Evolutionary conservation across 2,888 invertebrate genomes (phyloP).

Genomic region (Agrotis puta): DNA sequence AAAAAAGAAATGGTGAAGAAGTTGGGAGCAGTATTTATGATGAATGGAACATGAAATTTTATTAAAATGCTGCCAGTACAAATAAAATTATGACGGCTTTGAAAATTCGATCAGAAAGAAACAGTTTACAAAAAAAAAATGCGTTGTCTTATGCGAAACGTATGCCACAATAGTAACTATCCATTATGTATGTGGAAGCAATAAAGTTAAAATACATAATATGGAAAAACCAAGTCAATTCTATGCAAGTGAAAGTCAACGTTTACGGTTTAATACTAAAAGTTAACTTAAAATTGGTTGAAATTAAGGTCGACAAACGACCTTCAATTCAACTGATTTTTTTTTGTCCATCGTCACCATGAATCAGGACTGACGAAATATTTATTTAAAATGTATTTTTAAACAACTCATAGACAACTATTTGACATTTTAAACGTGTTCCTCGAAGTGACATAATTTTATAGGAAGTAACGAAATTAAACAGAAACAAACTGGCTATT

Average conservation of each 20-base stretch:
- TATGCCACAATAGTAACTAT: not conserved
- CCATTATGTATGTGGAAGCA: slow-evolving; percentile 24
- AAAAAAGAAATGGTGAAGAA: slow-evolving; percentile 11
- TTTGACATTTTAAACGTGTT: slow-evolving; percentile 63
- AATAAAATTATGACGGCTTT: not conserved
- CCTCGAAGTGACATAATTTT: slow-evolving; percentile 59
- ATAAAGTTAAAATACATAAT: slow-evolving; percentile 29
- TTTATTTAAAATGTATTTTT: slow-evolving; percentile 44
- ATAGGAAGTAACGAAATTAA: slow-evolving; percentile 60
- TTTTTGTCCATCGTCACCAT: slow-evolving; percentile 41
- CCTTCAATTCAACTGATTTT: slow-evolving; percentile 52
- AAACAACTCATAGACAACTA: slow-evolving; percentile 30
- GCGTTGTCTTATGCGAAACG: not conserved
- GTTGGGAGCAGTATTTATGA: not conserved
- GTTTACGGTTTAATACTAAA: slow-evolving; percentile 48
- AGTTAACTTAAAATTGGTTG: slow-evolving; percentile 49
- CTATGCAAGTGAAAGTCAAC: slow-evolving; percentile 55
- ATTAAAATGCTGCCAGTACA: not conserved
- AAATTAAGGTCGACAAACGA: slow-evolving; percentile 44
- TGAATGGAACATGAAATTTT: not conserved
- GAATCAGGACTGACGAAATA: slow-evolving; percentile 50
- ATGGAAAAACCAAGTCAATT: slow-evolving; percentile 34
- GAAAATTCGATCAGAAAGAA: not conserved
- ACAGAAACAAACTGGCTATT: slow-evolving; percentile 49
- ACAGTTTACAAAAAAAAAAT: not conserved